These are phyloP conservation scores for Drosophila aff. DNA, from an alignment of 1,140 invertebrate genomes.

Conservation along the genomic window DNA sequence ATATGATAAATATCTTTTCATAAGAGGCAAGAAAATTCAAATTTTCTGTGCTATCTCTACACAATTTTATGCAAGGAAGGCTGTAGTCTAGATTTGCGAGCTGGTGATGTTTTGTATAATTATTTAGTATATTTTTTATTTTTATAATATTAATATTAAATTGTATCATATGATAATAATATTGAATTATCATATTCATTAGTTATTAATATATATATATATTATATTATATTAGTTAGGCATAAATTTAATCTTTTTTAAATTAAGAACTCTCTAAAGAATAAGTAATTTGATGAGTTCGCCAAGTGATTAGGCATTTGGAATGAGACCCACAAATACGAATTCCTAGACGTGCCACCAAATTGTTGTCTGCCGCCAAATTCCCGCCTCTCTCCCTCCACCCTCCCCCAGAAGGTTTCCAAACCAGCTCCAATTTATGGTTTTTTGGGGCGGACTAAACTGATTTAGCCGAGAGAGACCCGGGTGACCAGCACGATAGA, in stretches of 20 bases:
- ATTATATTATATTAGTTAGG: not conserved
- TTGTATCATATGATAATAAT: too few species aligned
- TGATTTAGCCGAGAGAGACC: not conserved
- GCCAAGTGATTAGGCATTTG: not conserved
- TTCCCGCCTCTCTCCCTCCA: too few species aligned
- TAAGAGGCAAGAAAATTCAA: too few species aligned
- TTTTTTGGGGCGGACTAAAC: not conserved
- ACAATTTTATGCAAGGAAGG: too few species aligned
- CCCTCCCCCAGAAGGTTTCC: not conserved
- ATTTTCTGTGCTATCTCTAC: too few species aligned
- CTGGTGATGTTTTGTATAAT: too few species aligned
- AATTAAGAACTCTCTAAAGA: not conserved
- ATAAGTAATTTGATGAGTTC: not conserved
- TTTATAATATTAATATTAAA: too few species aligned
- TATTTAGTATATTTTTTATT: too few species aligned
- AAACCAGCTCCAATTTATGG: slow-evolving; percentile 12
- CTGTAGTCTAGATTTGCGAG: too few species aligned
- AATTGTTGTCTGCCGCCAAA: slow-evolving; percentile 32
- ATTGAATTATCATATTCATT: too few species aligned
- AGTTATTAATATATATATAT: too few species aligned
- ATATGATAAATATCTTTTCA: too few species aligned
- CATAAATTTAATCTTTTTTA: not conserved
- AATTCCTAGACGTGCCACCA: slow-evolving; percentile 23
- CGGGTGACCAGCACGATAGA: not conserved
- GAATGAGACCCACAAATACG: slow-evolving; percentile 12